These are phyloP conservation scores for Nemapogon koenigi DNA, from an alignment of 2,888 invertebrate genomes.

Conservation along the genomic window DNA sequence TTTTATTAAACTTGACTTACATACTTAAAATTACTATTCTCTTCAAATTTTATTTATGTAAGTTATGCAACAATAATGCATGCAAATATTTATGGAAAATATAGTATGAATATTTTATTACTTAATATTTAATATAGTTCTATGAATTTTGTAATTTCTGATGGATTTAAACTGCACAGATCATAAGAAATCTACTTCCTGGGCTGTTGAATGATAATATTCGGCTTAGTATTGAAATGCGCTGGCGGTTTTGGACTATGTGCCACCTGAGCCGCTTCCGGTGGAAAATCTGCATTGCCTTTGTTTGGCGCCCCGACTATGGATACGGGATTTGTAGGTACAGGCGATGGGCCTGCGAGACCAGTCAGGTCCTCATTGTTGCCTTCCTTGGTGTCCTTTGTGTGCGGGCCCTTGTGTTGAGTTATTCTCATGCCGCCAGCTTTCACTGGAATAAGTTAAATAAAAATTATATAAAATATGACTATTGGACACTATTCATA, in stretches of 20 bases:
- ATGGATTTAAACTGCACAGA: too few species aligned
- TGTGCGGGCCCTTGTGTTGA: conserved; percentile 79
- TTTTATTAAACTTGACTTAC: too few species aligned
- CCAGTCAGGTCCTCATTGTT: conserved; percentile 75
- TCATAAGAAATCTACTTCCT: conserved; percentile 74
- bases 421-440: conserved; percentile 93
- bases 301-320: conserved; percentile 82
- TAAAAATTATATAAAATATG: too few species aligned
- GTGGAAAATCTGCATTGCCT: conserved; percentile 88
- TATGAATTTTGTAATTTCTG: too few species aligned
- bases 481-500: too few species aligned
- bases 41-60: too few species aligned
- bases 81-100: too few species aligned
- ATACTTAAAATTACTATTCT: too few species aligned
- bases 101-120: too few species aligned
- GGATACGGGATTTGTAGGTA: conserved; percentile 76
- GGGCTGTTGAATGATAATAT: conserved; percentile 84
- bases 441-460: conserved; percentile 68
- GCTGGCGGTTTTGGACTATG: conserved; percentile 81
- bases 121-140: too few species aligned
- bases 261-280: conserved; percentile 86
- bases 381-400: conserved; percentile 69
- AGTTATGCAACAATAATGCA: too few species aligned
- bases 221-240: conserved; percentile 66
- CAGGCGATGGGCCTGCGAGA: conserved; percentile 74